phyloP scores from a whole-genome alignment of 2,888 invertebrate species.

The Drosophila ochracea region DNA sequence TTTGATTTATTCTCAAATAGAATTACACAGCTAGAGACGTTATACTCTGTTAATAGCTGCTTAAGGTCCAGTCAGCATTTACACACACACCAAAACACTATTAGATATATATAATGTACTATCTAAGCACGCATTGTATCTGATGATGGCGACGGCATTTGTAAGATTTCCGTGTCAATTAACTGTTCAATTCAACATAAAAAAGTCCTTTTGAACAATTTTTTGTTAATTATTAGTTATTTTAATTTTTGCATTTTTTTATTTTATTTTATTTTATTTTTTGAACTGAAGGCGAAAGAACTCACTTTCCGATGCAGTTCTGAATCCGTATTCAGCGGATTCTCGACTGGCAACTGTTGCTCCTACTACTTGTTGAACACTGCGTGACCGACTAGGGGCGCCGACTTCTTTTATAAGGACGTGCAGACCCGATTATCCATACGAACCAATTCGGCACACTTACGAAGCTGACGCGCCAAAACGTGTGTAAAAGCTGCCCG shows the following conservation, averaged over 20 bases:
- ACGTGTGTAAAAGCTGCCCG: constrained; percentile 71
- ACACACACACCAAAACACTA: constrained; percentile 10
- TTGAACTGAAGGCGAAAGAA: constrained; percentile 15
- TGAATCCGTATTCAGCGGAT: constrained; percentile 4
- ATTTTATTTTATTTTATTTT: not conserved
- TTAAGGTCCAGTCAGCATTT: constrained; percentile 5
- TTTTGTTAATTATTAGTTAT: not conserved
- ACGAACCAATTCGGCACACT: constrained; percentile 35
- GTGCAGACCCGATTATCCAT: constrained; percentile 45
- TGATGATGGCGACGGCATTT: constrained; percentile 69
- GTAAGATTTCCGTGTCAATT: constrained; percentile 61
- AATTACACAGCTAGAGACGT: not conserved
- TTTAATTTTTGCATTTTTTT: not conserved
- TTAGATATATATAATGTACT: not conserved
- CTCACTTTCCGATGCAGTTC: constrained; percentile 33
- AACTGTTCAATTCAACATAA: not conserved
- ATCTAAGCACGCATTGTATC: constrained; percentile 27
- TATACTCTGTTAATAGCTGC: constrained; percentile 1
- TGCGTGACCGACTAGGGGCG: constrained; percentile 76
- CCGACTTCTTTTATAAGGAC: constrained; percentile 82
- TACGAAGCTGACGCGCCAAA: constrained; percentile 61
- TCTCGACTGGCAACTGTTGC: constrained; percentile 72
- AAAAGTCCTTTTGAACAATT: constrained; percentile 2
- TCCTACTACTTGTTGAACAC: constrained; percentile 85
- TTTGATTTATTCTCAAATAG: not conserved